A percentile compares a stretch with the other conserved stretches of the same genome.
These are phyloP conservation scores for Cephus spinipes DNA, from an alignment of 2,888 invertebrate species.

Conservation along the genomic window DNA sequence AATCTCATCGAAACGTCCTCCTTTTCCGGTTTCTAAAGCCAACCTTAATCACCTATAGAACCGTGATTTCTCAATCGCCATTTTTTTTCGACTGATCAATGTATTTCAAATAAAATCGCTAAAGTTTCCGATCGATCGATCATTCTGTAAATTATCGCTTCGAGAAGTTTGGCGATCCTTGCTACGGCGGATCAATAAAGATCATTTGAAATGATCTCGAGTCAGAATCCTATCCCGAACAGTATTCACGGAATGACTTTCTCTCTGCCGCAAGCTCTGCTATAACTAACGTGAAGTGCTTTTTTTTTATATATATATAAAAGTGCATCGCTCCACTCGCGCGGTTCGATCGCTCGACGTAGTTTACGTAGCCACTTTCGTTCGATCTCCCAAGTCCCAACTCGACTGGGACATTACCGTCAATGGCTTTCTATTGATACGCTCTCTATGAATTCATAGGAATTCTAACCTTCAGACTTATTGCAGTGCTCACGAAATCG, in stretches of 20 bases:
- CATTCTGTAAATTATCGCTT: neutral
- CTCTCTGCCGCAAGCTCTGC: neutral
- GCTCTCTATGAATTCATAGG: neutral
- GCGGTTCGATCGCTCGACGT: neutral
- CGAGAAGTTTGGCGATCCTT: neutral
- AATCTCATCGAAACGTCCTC: neutral
- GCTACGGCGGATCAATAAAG: neutral
- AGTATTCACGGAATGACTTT: neutral
- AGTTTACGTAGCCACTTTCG: neutral
- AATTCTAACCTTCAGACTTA: neutral
- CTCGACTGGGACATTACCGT: neutral
- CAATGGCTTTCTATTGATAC: neutral
- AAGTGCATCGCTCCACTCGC: neutral
- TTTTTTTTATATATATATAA: neutral
- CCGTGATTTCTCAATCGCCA: neutral
- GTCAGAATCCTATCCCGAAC: neutral
- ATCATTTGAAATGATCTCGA: neutral
- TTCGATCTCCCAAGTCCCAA: neutral
- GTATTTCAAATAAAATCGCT: neutral
- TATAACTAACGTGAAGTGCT: neutral
- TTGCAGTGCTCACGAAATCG: neutral
- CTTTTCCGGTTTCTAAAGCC: neutral
- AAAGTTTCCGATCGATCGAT: neutral
- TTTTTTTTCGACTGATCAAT: neutral
- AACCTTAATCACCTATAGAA: neutral